Evolutionary conservation across 2,113 vertebrate species (phyloP).

Genomic region (Hypomesus transpacificus): DNA sequence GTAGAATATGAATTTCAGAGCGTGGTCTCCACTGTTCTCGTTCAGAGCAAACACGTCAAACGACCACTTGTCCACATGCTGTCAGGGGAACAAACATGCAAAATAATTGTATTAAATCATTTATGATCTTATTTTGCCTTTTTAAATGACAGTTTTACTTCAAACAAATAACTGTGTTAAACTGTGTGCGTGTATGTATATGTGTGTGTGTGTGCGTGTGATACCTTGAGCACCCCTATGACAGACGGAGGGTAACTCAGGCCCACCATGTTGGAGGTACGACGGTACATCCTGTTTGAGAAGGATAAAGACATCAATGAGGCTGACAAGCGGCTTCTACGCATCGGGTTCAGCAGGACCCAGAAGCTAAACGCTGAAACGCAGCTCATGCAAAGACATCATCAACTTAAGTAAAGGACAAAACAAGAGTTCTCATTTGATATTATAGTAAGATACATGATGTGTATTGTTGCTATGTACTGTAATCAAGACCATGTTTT

Average conservation of each 20-base stretch:
- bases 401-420: background rate
- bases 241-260: slow-evolving; percentile 93
- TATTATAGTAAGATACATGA: background rate
- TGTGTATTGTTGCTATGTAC: too few relatives aligned
- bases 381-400: background rate
- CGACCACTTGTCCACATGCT: slow-evolving; percentile 96
- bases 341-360: background rate
- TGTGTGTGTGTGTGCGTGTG: slow-evolving; percentile 12
- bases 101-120: background rate
- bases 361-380: background rate
- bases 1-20: slow-evolving; percentile 98
- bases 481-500: too few relatives aligned
- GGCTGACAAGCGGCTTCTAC: background rate
- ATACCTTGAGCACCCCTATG: slow-evolving; percentile 94
- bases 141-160: background rate
- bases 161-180: slow-evolving; percentile 5
- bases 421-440: background rate
- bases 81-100: slow-evolving; percentile 26
- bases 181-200: background rate
- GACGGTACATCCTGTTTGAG: slow-evolving; percentile 90
- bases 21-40: slow-evolving; percentile 91
- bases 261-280: slow-evolving; percentile 98
- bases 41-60: slow-evolving; percentile 96
- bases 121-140: background rate
- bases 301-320: slow-evolving; percentile 68